Percentiles rank a stretch among this genome's conserved stretches.
Evolutionary conservation across 2,888 invertebrate genomes (phyloP).

Genomic region (Ormyrus thymus): DNA sequence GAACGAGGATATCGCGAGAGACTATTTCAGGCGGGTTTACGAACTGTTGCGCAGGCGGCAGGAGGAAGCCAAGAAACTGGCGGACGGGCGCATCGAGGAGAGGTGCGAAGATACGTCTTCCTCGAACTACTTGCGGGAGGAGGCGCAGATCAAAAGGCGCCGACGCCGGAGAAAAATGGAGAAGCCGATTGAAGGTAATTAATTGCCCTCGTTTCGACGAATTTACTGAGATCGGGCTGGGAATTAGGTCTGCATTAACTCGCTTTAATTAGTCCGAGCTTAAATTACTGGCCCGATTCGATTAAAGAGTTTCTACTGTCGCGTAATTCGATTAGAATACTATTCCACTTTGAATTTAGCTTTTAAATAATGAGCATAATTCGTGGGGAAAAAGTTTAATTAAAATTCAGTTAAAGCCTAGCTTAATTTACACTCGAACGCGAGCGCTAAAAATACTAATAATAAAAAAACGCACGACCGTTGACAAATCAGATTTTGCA

Average conservation of each 20-base stretch:
- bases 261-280: not conserved
- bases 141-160: conserved; percentile 58
- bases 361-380: no score
- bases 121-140: conserved; percentile 63
- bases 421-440: no score
- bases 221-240: no score
- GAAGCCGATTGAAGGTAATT: conserved; percentile 55
- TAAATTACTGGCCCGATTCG: not conserved
- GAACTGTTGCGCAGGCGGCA: conserved; percentile 67
- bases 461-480: no score
- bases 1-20: conserved; percentile 66
- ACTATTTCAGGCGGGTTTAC: conserved; percentile 71
- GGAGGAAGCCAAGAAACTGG: conserved; percentile 57
- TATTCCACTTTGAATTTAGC: no score
- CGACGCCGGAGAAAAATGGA: conserved; percentile 62
- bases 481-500: no score
- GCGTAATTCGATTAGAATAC: no score
- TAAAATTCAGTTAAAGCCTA: no score
- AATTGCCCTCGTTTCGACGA: conserved; percentile 11
- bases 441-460: no score
- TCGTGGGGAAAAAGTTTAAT: no score
- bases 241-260: not conserved
- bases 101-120: conserved; percentile 65
- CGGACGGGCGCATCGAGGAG: conserved; percentile 55
- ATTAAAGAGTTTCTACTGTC: no score